Evolutionary conservation across 2,113 vertebrate genomes (phyloP).

Genomic region (Planiliza haematocheilus): DNA sequence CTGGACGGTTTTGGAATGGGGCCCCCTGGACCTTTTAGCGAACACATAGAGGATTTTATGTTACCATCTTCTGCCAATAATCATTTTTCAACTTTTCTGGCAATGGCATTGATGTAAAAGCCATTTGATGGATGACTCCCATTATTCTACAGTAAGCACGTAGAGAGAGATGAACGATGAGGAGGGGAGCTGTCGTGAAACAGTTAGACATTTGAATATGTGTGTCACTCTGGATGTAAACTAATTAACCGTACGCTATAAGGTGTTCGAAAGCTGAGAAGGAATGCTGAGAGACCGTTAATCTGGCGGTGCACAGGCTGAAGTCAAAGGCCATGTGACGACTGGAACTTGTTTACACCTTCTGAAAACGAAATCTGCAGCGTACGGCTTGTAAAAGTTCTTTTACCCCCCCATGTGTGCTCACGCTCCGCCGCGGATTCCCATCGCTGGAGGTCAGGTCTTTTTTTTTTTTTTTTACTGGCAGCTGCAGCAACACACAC

Average conservation of each 20-base stretch:
- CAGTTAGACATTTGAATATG: constrained; percentile 3
- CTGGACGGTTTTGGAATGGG: constrained; percentile 57
- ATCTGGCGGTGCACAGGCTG: not conserved
- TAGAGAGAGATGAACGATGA: constrained; percentile 21
- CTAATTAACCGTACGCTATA: too few species aligned
- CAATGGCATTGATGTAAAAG: constrained; percentile 37
- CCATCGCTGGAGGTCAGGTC: constrained; percentile 34
- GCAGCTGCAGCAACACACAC: constrained; percentile 32
- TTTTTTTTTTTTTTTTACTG: constrained; percentile 43
- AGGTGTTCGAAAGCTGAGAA: too few species aligned
- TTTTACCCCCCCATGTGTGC: constrained; percentile 18
- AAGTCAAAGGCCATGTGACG: constrained; percentile 28
- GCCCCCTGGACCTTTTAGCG: constrained; percentile 69
- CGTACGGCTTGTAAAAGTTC: constrained; percentile 4
- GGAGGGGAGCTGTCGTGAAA: constrained; percentile 1
- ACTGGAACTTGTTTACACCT: constrained; percentile 33
- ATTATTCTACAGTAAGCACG: constrained; percentile 44
- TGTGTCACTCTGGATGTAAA: not conserved
- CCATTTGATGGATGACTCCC: constrained; percentile 51
- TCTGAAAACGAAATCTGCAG: constrained; percentile 9
- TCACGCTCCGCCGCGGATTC: constrained; percentile 27
- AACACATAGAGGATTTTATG: constrained; percentile 66
- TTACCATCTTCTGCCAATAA: constrained; percentile 61
- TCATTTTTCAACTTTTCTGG: constrained; percentile 67
- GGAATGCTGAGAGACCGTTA: too few species aligned